Conservation (phyloP, 2,888 invertebrate genomes). For the Cryptus armator region DNA sequence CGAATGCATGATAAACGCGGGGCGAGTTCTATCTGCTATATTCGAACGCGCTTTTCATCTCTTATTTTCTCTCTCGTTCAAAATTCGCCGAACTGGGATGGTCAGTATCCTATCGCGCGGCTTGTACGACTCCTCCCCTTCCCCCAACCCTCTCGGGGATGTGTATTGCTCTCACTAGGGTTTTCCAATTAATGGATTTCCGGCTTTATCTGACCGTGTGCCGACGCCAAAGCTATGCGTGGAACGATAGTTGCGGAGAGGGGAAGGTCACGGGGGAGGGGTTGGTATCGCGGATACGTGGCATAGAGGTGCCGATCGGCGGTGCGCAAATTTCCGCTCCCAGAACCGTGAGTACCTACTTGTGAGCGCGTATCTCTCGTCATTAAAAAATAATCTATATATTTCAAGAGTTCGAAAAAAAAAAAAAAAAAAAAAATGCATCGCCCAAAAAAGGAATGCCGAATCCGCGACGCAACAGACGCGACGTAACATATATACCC, state of each 20-base stretch:
- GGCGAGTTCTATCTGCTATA: conserved; percentile 11
- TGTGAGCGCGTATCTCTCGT: conserved; percentile 33
- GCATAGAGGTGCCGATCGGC: conserved; percentile 68
- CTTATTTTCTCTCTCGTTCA: conserved; percentile 29
- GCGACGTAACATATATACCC: neutral
- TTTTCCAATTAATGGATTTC: conserved; percentile 84
- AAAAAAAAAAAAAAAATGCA: conserved; percentile 6
- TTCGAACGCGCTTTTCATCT: conserved; percentile 29
- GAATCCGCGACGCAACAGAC: neutral
- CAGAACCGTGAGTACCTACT: conserved; percentile 71
- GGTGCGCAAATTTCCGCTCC: conserved; percentile 76
- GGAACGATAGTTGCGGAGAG: neutral
- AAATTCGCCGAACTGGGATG: neutral
- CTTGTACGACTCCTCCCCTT: conserved; percentile 8
- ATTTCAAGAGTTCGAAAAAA: conserved; percentile 19
- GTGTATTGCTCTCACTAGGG: conserved; percentile 74
- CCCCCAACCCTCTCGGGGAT: conserved; percentile 21
- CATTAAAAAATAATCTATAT: conserved; percentile 32
- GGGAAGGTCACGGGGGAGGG: neutral
- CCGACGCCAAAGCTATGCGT: conserved; percentile 21
- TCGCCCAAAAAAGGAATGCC: neutral
- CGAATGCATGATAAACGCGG: conserved; percentile 76
- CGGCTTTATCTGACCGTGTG: conserved; percentile 78
- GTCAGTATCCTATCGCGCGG: neutral
- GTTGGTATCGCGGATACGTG: neutral